Percentiles rank a stretch among this genome's conserved stretches.
Evolutionary conservation across 2,888 invertebrate species (phyloP).

Genomic region (Dichetophora obliterata): DNA sequence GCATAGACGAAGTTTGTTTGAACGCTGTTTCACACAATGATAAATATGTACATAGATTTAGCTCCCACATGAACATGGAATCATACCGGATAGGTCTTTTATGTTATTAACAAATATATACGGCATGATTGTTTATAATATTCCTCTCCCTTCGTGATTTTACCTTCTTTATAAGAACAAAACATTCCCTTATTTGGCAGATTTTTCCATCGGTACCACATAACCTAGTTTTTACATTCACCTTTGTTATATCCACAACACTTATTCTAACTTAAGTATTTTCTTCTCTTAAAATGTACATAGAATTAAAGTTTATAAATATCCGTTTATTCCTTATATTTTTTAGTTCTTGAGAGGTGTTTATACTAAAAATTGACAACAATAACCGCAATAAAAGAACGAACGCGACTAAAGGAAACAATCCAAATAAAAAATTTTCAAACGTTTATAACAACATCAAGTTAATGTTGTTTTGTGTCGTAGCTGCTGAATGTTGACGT

Average conservation of each 20-base stretch:
- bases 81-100: no score
- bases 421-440: neutral
- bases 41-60: no score
- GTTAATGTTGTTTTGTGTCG: neutral
- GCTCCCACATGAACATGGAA: no score
- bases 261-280: neutral
- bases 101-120: no score
- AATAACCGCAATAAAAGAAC: neutral
- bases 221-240: no score
- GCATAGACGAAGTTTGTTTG: no score
- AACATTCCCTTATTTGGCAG: neutral
- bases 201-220: no score
- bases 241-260: no score
- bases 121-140: no score
- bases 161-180: neutral
- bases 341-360: neutral
- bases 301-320: neutral
- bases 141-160: neutral
- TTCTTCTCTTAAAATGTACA: no score
- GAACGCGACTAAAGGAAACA: slow-evolving; percentile 13
- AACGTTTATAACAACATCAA: neutral
- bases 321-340: neutral
- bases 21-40: no score
- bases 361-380: neutral
- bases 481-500: neutral